These are phyloP conservation scores for Diarsia rubi DNA, from an alignment of 2,888 invertebrate species.

Conservation along the genomic window DNA sequence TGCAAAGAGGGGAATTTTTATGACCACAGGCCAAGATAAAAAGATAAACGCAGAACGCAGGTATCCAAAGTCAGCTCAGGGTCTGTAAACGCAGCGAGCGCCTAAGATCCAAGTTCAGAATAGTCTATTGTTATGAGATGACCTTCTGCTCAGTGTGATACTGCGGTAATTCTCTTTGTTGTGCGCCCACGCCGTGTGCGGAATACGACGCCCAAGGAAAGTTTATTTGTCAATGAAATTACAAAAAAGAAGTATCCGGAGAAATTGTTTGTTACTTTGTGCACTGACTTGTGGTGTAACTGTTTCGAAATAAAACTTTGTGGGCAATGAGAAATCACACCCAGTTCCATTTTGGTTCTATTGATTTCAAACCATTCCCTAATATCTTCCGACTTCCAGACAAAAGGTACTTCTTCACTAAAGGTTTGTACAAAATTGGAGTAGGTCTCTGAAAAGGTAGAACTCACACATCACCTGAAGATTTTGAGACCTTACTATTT, in stretches of 20 bases:
- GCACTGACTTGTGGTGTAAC: slow-evolving; percentile 46
- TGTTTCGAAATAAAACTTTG: slow-evolving; percentile 25
- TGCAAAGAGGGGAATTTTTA: background rate
- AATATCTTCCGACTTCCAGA: background rate
- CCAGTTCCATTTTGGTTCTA: background rate
- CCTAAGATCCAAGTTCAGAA: slow-evolving; percentile 3
- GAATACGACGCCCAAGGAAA: slow-evolving; percentile 68
- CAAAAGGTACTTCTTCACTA: background rate
- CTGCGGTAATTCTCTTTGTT: slow-evolving; percentile 47
- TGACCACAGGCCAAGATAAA: background rate
- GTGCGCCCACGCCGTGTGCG: slow-evolving; percentile 51
- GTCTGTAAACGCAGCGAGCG: background rate
- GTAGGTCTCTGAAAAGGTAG: background rate
- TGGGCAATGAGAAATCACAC: background rate
- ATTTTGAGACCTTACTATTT: no score
- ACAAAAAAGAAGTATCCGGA: slow-evolving; percentile 58
- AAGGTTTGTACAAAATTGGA: background rate
- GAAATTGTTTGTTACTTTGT: slow-evolving; percentile 54
- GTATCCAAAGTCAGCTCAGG: background rate
- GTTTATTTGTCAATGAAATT: slow-evolving; percentile 64
- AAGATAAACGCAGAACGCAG: background rate
- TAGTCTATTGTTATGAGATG: slow-evolving; percentile 29
- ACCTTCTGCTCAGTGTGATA: slow-evolving; percentile 36
- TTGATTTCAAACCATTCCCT: background rate
- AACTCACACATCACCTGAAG: background rate